Evolutionary conservation across 2,797 vertebrate genomes (phyloP).

Genomic region (Clamator glandarius): DNA sequence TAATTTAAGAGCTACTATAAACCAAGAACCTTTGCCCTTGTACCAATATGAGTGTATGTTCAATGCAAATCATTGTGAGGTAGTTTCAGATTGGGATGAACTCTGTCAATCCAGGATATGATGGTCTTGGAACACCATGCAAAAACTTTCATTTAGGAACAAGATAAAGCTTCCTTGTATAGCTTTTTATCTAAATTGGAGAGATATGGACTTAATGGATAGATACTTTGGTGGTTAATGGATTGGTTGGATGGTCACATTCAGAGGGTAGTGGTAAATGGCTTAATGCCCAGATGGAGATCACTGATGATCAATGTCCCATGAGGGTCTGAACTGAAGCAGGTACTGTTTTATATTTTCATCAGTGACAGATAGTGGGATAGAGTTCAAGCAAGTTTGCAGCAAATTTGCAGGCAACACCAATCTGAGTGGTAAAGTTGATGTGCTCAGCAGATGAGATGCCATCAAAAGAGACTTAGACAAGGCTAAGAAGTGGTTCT

Average conservation of each 20-base stretch:
- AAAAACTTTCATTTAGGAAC: neutral
- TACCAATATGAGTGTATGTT: neutral
- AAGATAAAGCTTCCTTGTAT: neutral
- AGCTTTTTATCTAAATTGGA: neutral
- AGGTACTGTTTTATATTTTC: neutral
- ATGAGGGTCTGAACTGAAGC: accelerated
- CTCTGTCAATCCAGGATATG: neutral
- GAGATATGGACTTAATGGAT: neutral
- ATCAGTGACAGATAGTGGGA: neutral
- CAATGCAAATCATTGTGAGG: neutral
- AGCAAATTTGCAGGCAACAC: too few species aligned
- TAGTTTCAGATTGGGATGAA: neutral
- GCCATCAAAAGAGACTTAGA: too few species aligned
- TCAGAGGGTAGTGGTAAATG: neutral
- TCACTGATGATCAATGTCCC: neutral
- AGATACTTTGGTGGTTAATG: neutral
- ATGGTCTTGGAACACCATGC: neutral
- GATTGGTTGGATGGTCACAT: neutral
- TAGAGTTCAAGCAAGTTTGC: too few species aligned
- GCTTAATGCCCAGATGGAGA: neutral
- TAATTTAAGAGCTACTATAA: neutral
- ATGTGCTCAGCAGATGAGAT: too few species aligned
- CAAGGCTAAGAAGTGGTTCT: too few species aligned
- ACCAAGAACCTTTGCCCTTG: neutral
- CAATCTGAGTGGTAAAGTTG: too few species aligned